Evolutionary conservation across 2,888 invertebrate species (phyloP).

Genomic region (Ectemnius cavifrons): DNA sequence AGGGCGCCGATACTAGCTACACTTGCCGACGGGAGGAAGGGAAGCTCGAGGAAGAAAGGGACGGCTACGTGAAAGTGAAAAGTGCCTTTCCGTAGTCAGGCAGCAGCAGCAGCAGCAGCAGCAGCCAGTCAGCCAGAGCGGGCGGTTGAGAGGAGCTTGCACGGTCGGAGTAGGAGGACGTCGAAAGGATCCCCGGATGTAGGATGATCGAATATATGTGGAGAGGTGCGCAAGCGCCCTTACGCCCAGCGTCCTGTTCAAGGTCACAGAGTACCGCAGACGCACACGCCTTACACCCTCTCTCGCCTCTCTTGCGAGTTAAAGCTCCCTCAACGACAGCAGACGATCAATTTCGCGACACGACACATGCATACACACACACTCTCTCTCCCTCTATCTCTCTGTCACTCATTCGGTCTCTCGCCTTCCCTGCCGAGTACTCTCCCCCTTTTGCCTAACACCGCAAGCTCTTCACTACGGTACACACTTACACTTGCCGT

Average conservation of each 20-base stretch:
- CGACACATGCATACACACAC: background rate
- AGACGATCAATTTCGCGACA: slow-evolving; percentile 40
- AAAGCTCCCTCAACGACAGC: slow-evolving; percentile 14
- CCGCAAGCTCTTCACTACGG: too few species aligned
- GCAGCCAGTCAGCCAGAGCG: slow-evolving; percentile 1
- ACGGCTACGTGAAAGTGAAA: slow-evolving; percentile 71
- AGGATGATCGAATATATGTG: slow-evolving; percentile 68
- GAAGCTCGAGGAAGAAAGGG: slow-evolving; percentile 61
- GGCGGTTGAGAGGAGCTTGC: too few species aligned
- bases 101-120: slow-evolving; percentile 11
- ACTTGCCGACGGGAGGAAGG: slow-evolving; percentile 26
- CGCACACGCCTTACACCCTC: slow-evolving; percentile 45
- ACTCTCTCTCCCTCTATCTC: too few species aligned
- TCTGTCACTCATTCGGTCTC: too few species aligned
- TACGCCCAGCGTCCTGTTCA: slow-evolving; percentile 60
- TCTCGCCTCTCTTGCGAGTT: background rate
- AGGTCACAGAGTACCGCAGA: slow-evolving; percentile 61
- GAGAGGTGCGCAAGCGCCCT: slow-evolving; percentile 62
- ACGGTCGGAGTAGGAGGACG: background rate
- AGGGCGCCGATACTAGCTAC: slow-evolving; percentile 22
- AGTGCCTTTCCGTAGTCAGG: slow-evolving; percentile 70
- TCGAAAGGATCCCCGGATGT: slow-evolving; percentile 55
- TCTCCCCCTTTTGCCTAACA: too few species aligned
- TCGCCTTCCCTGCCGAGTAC: too few species aligned
- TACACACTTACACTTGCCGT: too few species aligned